Conservation (phyloP, 2,797 vertebrate genomes). For the Takifugu rubripes region DNA sequence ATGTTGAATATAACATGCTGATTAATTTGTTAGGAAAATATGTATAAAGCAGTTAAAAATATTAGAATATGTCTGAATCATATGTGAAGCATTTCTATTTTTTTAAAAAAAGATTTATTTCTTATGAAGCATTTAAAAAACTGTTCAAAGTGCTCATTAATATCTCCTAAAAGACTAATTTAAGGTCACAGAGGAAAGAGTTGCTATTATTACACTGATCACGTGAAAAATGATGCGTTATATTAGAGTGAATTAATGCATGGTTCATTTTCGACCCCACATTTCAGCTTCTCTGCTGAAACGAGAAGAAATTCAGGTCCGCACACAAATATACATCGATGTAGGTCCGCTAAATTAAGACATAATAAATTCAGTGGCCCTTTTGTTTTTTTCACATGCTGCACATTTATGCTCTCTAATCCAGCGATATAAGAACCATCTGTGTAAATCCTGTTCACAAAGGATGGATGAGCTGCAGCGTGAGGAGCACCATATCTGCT, state of each 20-base stretch:
- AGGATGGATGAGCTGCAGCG: conserved; percentile 38
- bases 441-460: conserved; percentile 70
- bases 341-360: conserved; percentile 73
- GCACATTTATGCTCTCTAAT: conserved; percentile 75
- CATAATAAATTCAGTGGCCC: conserved; percentile 72
- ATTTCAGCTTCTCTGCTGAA: conserved; percentile 39
- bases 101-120: no score
- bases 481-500: conserved; percentile 20
- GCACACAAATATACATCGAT: conserved; percentile 69
- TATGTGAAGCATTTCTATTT: no score
- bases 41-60: no score
- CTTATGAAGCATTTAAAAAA: no score
- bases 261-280: conserved; percentile 9
- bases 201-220: no score
- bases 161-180: not conserved
- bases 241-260: no score
- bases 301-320: conserved; percentile 35
- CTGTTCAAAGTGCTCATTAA: not conserved
- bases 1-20: no score
- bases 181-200: no score
- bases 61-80: no score
- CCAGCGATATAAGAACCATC: conserved; percentile 78
- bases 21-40: no score
- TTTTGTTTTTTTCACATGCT: conserved; percentile 66
- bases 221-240: no score